Conservation (phyloP, 2,797 vertebrate genomes). For the Todus mexicanus region DNA sequence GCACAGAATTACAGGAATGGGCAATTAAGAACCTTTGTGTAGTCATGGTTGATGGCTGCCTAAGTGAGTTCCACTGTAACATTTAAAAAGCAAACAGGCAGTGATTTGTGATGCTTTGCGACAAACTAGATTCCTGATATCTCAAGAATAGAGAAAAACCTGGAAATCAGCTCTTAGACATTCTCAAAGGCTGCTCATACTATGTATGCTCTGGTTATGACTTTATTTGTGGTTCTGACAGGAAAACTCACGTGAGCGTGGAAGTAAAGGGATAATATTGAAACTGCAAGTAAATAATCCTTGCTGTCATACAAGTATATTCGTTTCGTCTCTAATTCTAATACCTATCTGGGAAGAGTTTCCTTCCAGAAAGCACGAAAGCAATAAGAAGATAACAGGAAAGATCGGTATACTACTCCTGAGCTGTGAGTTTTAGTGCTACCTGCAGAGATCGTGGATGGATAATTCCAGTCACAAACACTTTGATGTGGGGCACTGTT, state of each 20-base stretch:
- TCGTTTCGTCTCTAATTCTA: neutral
- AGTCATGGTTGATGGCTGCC: neutral
- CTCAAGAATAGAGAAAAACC: neutral
- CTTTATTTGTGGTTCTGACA: neutral
- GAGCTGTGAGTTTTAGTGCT: neutral
- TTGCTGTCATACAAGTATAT: neutral
- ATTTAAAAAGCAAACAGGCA: neutral
- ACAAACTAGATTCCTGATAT: neutral
- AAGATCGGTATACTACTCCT: neutral
- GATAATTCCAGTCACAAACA: constrained; percentile 32
- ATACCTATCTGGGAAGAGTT: neutral
- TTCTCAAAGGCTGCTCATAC: neutral
- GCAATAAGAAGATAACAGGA: neutral
- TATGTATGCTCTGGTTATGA: neutral
- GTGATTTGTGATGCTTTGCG: neutral
- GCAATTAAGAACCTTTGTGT: neutral
- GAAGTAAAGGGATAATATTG: neutral
- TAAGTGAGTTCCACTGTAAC: neutral
- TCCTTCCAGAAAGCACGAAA: neutral
- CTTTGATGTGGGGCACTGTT: neutral
- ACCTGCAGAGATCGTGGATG: constrained; percentile 21
- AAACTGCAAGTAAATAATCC: constrained; percentile 27
- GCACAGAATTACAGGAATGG: neutral
- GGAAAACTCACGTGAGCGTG: neutral
- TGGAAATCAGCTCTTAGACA: neutral